phyloP scores from a whole-genome alignment of 1,140 invertebrate species.

The Hyles euphorbiae region DNA sequence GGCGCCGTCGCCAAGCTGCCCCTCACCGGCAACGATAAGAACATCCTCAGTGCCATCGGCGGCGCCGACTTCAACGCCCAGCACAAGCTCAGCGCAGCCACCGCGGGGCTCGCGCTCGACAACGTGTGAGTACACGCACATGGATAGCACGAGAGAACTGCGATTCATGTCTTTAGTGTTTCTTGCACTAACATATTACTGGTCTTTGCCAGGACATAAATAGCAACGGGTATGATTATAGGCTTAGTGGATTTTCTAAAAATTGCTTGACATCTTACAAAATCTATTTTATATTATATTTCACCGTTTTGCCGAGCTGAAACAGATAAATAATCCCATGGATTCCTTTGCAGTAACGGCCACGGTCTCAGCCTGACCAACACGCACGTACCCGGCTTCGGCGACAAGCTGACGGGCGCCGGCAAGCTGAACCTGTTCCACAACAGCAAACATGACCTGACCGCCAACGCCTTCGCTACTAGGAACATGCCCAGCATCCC shows the following conservation, averaged over 20 bases:
- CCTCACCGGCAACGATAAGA: constrained; percentile 29
- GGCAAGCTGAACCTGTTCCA: constrained; percentile 37
- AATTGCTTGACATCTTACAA: no score
- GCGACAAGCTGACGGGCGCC: constrained; percentile 33
- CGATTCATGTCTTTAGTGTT: no score
- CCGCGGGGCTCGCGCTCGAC: constrained; percentile 34
- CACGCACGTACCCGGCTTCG: constrained; percentile 30
- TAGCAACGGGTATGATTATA: no score
- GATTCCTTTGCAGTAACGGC: not conserved
- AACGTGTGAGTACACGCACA: constrained; percentile 33
- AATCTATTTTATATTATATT: not conserved
- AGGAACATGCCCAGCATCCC: constrained; percentile 37
- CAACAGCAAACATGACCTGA: constrained; percentile 39
- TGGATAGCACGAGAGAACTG: no score
- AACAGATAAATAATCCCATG: no score
- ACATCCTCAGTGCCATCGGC: constrained; percentile 33
- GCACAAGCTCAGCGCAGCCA: constrained; percentile 19
- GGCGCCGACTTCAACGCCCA: constrained; percentile 9
- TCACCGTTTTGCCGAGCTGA: no score
- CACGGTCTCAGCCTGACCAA: constrained; percentile 17
- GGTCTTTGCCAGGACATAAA: no score
- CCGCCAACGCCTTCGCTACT: constrained; percentile 39
- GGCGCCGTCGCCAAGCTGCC: constrained; percentile 33
- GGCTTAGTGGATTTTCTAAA: no score
- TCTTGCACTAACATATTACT: no score